Conservation (phyloP, 2,888 invertebrate species). For the Dicranocentrus wangi region DNA sequence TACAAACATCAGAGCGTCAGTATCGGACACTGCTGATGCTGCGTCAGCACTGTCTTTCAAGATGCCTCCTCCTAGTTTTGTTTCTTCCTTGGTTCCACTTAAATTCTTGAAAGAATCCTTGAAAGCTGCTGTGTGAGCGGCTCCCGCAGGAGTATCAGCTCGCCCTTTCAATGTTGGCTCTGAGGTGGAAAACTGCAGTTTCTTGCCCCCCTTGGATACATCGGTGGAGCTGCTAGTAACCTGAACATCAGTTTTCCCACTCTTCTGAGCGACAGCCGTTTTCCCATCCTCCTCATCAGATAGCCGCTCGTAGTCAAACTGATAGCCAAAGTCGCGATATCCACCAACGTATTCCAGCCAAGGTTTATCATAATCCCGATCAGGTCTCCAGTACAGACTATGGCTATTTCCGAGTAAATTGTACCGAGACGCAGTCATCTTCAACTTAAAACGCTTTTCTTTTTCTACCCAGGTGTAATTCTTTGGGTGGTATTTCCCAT, state of each 20-base stretch:
- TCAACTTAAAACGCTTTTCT: constrained; percentile 47
- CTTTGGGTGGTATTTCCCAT: constrained; percentile 59
- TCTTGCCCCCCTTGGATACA: constrained; percentile 11
- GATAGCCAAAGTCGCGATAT: constrained; percentile 20
- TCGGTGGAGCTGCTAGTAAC: neutral
- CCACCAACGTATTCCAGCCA: constrained; percentile 65
- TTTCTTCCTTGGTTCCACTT: neutral
- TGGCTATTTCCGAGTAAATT: constrained; percentile 32
- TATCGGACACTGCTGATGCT: neutral
- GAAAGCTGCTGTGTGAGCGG: too few species aligned
- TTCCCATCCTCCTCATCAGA: constrained; percentile 40
- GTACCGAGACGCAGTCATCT: constrained; percentile 17
- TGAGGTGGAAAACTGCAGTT: constrained; percentile 25
- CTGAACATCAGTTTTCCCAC: neutral
- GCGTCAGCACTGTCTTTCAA: neutral
- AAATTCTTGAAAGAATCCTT: too few species aligned
- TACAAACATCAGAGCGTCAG: constrained; percentile 18
- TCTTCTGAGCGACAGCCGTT: neutral
- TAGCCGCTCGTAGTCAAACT: constrained; percentile 31
- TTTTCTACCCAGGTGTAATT: constrained; percentile 57
- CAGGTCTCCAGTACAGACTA: constrained; percentile 62
- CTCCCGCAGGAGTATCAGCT: neutral
- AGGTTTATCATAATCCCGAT: constrained; percentile 67
- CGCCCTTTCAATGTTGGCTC: constrained; percentile 19
- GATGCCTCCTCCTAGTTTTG: neutral